Evolutionary conservation across 1,140 invertebrate species (phyloP), one percentile per base, ranked within the genome.

Genomic region (Drosophila santomea): DNA sequence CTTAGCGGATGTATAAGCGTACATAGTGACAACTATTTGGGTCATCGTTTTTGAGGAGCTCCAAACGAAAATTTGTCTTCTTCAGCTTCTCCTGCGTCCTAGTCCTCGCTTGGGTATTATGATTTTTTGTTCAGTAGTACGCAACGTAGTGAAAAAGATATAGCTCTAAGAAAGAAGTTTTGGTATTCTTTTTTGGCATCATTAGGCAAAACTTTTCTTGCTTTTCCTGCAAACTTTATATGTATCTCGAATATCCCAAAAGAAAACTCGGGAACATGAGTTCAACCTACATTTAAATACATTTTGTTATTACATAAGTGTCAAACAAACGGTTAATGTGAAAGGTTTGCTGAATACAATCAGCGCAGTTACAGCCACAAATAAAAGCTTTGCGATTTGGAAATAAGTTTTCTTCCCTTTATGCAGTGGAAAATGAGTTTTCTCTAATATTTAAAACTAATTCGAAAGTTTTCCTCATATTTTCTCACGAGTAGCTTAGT

Each of bases 11-110:
- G 43, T 56, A 48, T 48, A 50, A 57, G 14, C 43, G 67, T 69
- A 71, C n/a, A 71, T 50, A 50, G 56, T 47, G 64, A n/a, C 52
- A 69, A 72, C 45, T 73, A 84, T 85, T 84, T 84, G 66, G 80
- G 80, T 84, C 80, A 84, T 61, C 58, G 58, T 79, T 76, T 48
- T 71, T 72, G 52, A 72, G 68, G 36, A 71, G 36, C 52, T 71
- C 28, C 67, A 48, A 58, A 71, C 61, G 51, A 62, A 80, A 75
- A 76, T 72, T 56, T 50, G 64, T 71, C 67, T 41, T 20, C 47
- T 66, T 71, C 20, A 38, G 44, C 43, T n/a, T n/a, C 43, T 15
- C 41, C 43, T 54, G 36, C 43, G 4, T 17, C n/a, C 36, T n/a
- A 47, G 10, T 44, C 36, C 25, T 14, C 2, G 15, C 11, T 20